A percentile compares a stretch with the other conserved stretches of the same genome.
phyloP scores from a whole-genome alignment of 2,113 vertebrate species.

The Entelurus aequoreus region DNA sequence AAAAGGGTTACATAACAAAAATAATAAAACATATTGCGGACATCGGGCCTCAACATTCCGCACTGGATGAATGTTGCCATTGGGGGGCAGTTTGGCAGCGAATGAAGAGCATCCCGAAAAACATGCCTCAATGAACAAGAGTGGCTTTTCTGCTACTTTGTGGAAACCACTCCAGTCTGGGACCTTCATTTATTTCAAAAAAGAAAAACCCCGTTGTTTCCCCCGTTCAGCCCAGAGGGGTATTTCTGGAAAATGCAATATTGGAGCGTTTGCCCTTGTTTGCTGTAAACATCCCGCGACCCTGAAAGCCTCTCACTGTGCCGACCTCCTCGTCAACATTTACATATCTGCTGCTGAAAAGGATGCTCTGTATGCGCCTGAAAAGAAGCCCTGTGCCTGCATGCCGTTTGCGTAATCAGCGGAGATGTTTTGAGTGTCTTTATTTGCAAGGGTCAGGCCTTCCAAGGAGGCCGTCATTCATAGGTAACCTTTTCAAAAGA shows the following conservation, averaged over 20 bases:
- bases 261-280: constrained; percentile 30
- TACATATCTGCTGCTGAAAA: constrained; percentile 44
- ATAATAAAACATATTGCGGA: constrained; percentile 16
- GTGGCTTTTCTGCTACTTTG: constrained; percentile 16
- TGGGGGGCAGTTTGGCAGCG: constrained; percentile 23
- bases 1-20: constrained; percentile 3
- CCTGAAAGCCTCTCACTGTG: constrained; percentile 41
- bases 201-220: constrained; percentile 32
- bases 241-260: constrained; percentile 33
- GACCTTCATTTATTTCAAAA: constrained; percentile 21
- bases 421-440: constrained; percentile 35
- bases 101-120: constrained; percentile 29
- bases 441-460: constrained; percentile 36
- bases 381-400: constrained; percentile 59
- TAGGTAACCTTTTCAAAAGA: constrained; percentile 31
- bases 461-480: constrained; percentile 36
- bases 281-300: constrained; percentile 53
- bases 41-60: constrained; percentile 9
- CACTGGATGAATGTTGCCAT: constrained; percentile 15
- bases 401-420: constrained; percentile 38
- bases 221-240: constrained; percentile 16
- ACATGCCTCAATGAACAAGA: constrained; percentile 11
- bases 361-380: constrained; percentile 49
- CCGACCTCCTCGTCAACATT: constrained; percentile 34
- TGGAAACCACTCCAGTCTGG: constrained; percentile 15